A percentile compares a stretch with the other conserved stretches of the same genome.
These are phyloP conservation scores for Podocnemis expansa DNA, from an alignment of 2,113 vertebrate genomes.

Conservation along the genomic window DNA sequence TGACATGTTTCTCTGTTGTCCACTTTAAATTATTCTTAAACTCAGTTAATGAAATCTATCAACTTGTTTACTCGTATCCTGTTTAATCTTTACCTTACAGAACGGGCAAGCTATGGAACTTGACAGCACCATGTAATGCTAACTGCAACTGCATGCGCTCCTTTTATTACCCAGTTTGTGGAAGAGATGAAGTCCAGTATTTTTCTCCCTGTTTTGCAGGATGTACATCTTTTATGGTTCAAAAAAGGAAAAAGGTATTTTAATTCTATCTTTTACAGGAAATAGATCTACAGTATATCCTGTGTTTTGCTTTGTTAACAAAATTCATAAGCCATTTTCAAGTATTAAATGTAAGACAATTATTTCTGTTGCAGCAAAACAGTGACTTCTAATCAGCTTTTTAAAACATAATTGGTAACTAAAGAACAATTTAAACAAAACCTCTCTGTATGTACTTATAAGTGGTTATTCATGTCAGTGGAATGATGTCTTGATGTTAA, in stretches of 20 bases:
- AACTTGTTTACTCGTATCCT: no score
- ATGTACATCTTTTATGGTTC: slow-evolving; percentile 50
- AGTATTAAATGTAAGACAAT: neutral
- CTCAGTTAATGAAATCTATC: neutral
- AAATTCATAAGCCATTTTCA: neutral
- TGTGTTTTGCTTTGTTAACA: neutral
- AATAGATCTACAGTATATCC: neutral
- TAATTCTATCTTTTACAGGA: neutral
- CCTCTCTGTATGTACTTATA: neutral
- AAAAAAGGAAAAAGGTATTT: slow-evolving; percentile 70
- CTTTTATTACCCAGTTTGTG: slow-evolving; percentile 81
- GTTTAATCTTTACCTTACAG: slow-evolving; percentile 63
- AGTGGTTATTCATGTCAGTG: neutral
- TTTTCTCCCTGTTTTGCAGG: slow-evolving; percentile 85
- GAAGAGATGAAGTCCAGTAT: slow-evolving; percentile 79
- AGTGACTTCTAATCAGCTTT: neutral
- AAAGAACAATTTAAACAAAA: neutral
- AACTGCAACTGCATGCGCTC: slow-evolving; percentile 77
- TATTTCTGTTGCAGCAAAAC: neutral
- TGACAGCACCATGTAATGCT: slow-evolving; percentile 79
- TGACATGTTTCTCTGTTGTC: neutral
- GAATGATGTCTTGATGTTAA: neutral
- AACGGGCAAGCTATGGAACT: slow-evolving; percentile 62
- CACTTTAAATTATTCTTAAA: neutral
- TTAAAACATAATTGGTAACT: neutral